phyloP scores from a whole-genome alignment of 2,113 vertebrate genomes.

The Lipophrys pholis region DNA sequence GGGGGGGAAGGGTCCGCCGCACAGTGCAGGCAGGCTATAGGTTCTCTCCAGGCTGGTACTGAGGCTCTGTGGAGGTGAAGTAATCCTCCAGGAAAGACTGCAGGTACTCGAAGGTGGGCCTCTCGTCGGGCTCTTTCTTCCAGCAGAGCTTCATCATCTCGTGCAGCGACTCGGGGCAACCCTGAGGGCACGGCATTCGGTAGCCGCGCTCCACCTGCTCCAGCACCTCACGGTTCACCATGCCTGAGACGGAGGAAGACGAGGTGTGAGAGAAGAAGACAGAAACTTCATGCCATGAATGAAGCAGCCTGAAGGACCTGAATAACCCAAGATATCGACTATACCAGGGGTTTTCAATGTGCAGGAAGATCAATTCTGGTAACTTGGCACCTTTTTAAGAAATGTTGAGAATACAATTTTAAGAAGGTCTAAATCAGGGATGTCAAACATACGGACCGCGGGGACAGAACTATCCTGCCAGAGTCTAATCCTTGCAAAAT shows the following conservation, averaged over 20 bases:
- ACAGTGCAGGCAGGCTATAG: constrained; percentile 82
- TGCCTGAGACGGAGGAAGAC: constrained; percentile 81
- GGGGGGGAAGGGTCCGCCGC: constrained; percentile 6
- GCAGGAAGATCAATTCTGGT: no score
- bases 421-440: no score
- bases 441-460: no score
- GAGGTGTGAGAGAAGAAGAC: neutral
- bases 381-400: no score
- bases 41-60: constrained; percentile 97
- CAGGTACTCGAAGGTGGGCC: constrained; percentile 97
- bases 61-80: constrained; percentile 97
- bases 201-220: constrained; percentile 97
- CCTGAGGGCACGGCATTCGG: constrained; percentile 95
- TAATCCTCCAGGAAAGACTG: constrained; percentile 98
- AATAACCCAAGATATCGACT: no score
- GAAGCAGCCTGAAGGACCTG: no score
- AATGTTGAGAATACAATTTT: no score
- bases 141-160: constrained; percentile 96
- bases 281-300: no score
- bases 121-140: constrained; percentile 97
- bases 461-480: no score
- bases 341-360: no score
- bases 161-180: constrained; percentile 94
- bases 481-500: no score
- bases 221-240: constrained; percentile 96